phyloP scores from a whole-genome alignment of 2,888 invertebrate genomes.

The Drosophila antonietae region DNA sequence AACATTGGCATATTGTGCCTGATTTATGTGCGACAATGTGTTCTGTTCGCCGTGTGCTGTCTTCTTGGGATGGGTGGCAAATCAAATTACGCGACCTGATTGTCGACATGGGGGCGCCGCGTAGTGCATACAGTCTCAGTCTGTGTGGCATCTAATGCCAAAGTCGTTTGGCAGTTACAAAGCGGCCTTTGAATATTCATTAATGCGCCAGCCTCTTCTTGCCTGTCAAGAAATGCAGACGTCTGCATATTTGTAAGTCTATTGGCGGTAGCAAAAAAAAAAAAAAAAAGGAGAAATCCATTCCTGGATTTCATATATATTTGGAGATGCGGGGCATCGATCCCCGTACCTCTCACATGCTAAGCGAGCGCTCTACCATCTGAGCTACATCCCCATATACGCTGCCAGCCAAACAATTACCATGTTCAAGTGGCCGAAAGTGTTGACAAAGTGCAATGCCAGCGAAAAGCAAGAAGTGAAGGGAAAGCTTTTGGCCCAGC shows the following conservation, averaged over 20 bases:
- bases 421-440: conserved; percentile 42
- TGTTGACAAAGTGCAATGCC: conserved; percentile 51
- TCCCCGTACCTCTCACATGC: conserved; percentile 85
- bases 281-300: conserved; percentile 11
- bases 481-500: conserved; percentile 28
- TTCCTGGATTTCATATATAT: conserved; percentile 7
- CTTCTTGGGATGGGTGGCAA: conserved; percentile 54
- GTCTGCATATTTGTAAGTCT: conserved; percentile 74
- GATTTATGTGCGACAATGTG: conserved; percentile 82
- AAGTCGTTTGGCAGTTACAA: conserved; percentile 65
- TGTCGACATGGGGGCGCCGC: conserved; percentile 61
- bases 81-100: conserved; percentile 83
- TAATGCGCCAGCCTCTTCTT: conserved; percentile 60
- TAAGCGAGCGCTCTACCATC: conserved; percentile 85
- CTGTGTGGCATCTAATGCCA: conserved; percentile 30
- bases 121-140: background rate
- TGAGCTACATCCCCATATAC: conserved; percentile 84
- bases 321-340: conserved; percentile 85
- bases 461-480: conserved; percentile 46
- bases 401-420: conserved; percentile 27
- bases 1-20: conserved; percentile 83
- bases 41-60: conserved; percentile 45
- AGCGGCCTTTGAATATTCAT: conserved; percentile 80
- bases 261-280: conserved; percentile 35
- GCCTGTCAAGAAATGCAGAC: conserved; percentile 70